Evolutionary conservation across 2,888 invertebrate species (phyloP).

Genomic region (Mystacides longicornis): DNA sequence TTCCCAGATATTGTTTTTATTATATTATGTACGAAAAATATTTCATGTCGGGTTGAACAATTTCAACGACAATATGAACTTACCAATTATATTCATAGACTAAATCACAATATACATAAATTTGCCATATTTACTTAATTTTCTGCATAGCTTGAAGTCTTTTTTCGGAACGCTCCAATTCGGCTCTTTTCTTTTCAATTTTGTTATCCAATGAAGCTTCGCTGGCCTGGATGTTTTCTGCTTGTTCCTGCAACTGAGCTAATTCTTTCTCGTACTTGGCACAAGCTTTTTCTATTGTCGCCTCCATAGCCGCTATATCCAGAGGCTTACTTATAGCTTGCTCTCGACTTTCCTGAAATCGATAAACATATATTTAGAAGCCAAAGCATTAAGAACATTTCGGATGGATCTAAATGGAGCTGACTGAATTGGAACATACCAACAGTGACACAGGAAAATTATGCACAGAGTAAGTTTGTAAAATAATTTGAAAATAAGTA

Average conservation of each 20-base stretch:
- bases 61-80: no score
- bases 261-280: conserved; percentile 62
- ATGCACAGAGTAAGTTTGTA: background rate
- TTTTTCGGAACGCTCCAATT: conserved; percentile 89
- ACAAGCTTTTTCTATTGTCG: conserved; percentile 67
- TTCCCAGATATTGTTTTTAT: no score
- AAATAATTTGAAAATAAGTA: background rate
- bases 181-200: conserved; percentile 82
- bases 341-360: conserved; percentile 61
- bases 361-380: no score
- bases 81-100: no score
- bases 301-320: conserved; percentile 77
- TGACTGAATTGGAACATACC: no score
- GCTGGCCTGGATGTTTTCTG: conserved; percentile 80
- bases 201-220: conserved; percentile 86
- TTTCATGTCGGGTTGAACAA: no score
- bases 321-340: conserved; percentile 74
- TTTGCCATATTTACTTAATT: conserved; percentile 80
- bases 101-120: no score
- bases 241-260: conserved; percentile 63
- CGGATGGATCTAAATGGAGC: no score
- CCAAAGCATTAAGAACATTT: no score
- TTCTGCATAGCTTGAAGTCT: conserved; percentile 88
- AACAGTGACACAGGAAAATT: background rate
- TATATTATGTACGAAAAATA: no score